These are phyloP conservation scores for Plotosus lineatus DNA, from an alignment of 2,113 vertebrate genomes.

Conservation along the genomic window DNA sequence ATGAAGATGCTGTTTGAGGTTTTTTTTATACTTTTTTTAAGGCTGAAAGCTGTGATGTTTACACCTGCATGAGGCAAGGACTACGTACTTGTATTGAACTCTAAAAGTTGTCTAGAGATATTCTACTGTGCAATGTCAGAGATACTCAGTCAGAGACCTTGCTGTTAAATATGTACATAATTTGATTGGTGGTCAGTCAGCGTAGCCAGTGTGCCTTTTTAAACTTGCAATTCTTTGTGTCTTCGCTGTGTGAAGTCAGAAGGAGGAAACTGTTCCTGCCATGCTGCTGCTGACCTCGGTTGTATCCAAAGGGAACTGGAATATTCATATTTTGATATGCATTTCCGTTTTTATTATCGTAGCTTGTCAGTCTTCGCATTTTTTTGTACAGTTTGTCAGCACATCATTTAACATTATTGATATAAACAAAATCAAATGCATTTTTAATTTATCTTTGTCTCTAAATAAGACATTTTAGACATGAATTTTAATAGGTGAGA, in stretches of 20 bases:
- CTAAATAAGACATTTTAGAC: constrained; percentile 7
- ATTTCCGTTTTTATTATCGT: constrained; percentile 15
- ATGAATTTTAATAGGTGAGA: not conserved
- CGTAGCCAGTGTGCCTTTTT: constrained; percentile 70
- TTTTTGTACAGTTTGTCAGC: not conserved
- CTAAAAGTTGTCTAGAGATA: constrained; percentile 39
- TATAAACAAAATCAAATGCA: constrained; percentile 1
- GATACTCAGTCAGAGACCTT: constrained; percentile 60
- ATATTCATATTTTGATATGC: not conserved
- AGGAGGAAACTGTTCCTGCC: constrained; percentile 59
- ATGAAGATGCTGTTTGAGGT: not conserved
- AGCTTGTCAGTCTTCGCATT: constrained; percentile 12
- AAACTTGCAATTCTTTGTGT: constrained; percentile 57
- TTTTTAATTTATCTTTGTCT: not conserved
- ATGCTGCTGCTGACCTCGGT: constrained; percentile 66
- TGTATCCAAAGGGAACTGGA: constrained; percentile 51
- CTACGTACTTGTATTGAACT: constrained; percentile 54
- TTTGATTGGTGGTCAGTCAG: constrained; percentile 58
- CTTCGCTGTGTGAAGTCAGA: constrained; percentile 20
- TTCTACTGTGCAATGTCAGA: constrained; percentile 70
- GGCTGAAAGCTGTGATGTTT: constrained; percentile 50
- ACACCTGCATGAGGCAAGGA: not conserved
- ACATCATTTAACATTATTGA: constrained; percentile 1
- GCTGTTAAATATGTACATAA: constrained; percentile 67
- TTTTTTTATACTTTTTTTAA: constrained; percentile 42